phyloP scores from a whole-genome alignment of 2,797 vertebrate genomes.

The Parambassis ranga region DNA sequence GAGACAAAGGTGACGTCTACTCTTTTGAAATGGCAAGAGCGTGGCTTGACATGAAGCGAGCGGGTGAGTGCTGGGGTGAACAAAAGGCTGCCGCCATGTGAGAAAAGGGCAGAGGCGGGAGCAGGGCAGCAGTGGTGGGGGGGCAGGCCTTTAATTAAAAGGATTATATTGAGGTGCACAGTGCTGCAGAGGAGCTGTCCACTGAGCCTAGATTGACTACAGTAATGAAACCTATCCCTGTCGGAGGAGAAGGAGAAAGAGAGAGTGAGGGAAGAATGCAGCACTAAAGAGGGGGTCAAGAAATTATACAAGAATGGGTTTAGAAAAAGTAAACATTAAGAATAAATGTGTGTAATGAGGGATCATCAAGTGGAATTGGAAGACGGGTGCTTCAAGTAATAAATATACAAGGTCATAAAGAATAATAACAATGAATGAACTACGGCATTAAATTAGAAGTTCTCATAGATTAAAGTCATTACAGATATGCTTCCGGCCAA shows the following conservation, averaged over 20 bases:
- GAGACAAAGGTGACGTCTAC: constrained; percentile 84
- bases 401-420: constrained; percentile 74
- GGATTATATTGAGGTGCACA: constrained; percentile 85
- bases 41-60: constrained; percentile 81
- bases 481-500: constrained; percentile 70
- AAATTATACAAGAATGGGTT: constrained; percentile 27
- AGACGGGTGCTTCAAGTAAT: constrained; percentile 45
- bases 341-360: constrained; percentile 48
- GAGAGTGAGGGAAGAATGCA: constrained; percentile 28
- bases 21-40: constrained; percentile 83
- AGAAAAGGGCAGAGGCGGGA: constrained; percentile 76
- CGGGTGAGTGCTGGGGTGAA: constrained; percentile 79
- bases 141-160: constrained; percentile 86
- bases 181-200: constrained; percentile 79
- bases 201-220: constrained; percentile 81
- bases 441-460: constrained; percentile 71
- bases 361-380: constrained; percentile 42
- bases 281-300: constrained; percentile 16
- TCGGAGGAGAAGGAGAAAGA: constrained; percentile 48
- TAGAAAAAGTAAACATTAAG: constrained; percentile 53
- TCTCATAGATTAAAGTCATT: constrained; percentile 76
- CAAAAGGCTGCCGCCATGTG: constrained; percentile 76
- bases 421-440: constrained; percentile 74
- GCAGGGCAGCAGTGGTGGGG: constrained; percentile 63
- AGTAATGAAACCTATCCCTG: constrained; percentile 83